Base-by-base conservation (phyloP, 2,888 invertebrate genomes). In the Cataglyphis altisquamis region DNA sequence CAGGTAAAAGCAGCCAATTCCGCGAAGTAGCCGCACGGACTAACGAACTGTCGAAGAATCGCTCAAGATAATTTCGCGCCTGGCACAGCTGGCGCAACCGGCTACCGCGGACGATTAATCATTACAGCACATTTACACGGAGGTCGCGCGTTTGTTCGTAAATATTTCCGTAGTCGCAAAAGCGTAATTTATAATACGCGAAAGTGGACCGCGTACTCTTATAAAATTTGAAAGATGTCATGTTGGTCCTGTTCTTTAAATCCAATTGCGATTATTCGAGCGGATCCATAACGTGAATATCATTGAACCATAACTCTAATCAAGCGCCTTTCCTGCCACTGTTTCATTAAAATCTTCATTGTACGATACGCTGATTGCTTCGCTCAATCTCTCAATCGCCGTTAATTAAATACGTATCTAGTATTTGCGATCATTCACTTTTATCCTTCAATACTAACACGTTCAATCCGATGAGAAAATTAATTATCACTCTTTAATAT, bases 31-130 rank as follows among this genome's bases (percentile, higher is more conserved):
- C 72, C 60, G 72, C 41, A 0, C 78, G 45, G 41, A 70, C 72
- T 80, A 80, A 80, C 72, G 60, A 80, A 80, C 78, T 80, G 78
- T 80, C 78, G 78, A 80, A 80, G 78, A 80, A 80, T 80, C 78
- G 72, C 72, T 80, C 78, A 62, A 36, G 60, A 80, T 80, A 70
- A 81, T 81, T 81, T 81, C 81, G 64, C 81, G 81, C 48, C 39
- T 39, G 81, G 62, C 60, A 39, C 81, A 74, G 81, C 81, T 75
- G 81, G 81, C 45, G 75, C 75, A 32, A 81, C 74, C 81, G 52
- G 81, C 81, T 81, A 78, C 68, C 78, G 78, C 81, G 39, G 81
- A 39, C 52, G 74, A 81, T 81, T 73, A 74, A 81, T 81, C 81
- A 81, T 81, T 62, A 48, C 73, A 29, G 39, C 74, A 68, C 81